Percentiles rank a stretch among this genome's conserved stretches.
Conservation (phyloP, 2,797 vertebrate genomes). For the Chiroxiphia lanceolata region DNA sequence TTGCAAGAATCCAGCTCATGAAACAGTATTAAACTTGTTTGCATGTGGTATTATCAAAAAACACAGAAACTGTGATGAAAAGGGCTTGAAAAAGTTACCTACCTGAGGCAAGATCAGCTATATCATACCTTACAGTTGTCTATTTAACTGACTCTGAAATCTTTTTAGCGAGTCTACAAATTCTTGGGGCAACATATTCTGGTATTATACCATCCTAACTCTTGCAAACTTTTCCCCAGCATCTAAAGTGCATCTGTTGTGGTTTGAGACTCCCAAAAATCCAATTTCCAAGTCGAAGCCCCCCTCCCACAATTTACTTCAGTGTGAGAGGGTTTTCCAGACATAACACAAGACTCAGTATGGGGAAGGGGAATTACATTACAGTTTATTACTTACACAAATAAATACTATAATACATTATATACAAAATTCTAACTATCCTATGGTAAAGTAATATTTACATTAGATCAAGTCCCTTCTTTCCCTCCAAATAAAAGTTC, state of each 20-base stretch:
- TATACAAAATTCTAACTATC: no score
- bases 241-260: background rate
- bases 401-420: no score
- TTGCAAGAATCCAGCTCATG: background rate
- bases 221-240: background rate
- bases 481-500: no score
- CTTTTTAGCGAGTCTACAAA: background rate
- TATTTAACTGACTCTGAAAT: background rate
- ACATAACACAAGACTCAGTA: no score
- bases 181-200: accelerated
- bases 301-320: no score
- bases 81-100: background rate
- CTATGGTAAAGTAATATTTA: no score
- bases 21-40: background rate
- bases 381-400: no score
- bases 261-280: no score
- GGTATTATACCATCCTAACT: background rate
- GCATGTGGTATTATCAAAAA: background rate
- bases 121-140: background rate
- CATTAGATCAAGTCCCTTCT: no score
- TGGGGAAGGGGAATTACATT: no score
- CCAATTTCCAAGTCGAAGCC: no score
- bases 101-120: background rate
- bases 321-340: no score
- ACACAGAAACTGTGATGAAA: background rate